Evolutionary conservation across 2,113 vertebrate species (phyloP).

Genomic region (Ceuthmochares aereus): DNA sequence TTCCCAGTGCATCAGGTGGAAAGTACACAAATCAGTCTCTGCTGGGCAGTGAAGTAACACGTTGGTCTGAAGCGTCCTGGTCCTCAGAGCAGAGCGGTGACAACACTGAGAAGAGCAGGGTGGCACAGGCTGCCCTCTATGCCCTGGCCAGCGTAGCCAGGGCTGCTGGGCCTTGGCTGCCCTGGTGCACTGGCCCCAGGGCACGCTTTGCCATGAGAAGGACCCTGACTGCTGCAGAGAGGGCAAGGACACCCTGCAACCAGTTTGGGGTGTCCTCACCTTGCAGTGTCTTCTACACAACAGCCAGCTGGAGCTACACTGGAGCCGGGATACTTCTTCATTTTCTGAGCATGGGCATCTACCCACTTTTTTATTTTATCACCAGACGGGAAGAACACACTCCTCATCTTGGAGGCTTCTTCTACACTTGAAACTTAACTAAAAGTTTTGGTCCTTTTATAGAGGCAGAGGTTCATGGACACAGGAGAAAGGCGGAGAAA

Average conservation of each 20-base stretch:
- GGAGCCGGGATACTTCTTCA: neutral
- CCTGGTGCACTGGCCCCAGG: neutral
- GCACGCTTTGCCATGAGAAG: fast-evolving
- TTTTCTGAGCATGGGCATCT: neutral
- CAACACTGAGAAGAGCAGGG: neutral
- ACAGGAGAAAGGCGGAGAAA: conserved; percentile 14
- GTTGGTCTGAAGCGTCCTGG: fast-evolving
- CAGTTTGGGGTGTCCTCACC: neutral
- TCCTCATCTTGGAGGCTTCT: conserved; percentile 7
- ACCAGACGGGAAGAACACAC: neutral
- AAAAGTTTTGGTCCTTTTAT: conserved; percentile 48
- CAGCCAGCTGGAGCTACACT: neutral
- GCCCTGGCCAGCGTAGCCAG: fast-evolving
- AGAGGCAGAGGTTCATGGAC: conserved; percentile 48
- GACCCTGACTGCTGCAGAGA: neutral
- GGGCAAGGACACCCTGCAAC: neutral
- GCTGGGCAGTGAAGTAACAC: fast-evolving
- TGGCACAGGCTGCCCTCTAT: neutral
- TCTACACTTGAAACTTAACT: conserved; percentile 27
- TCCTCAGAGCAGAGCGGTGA: neutral
- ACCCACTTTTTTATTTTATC: neutral
- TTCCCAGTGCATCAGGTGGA: neutral
- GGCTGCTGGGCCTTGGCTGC: neutral
- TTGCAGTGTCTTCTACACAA: neutral
- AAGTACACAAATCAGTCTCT: neutral